Evolutionary conservation across 2,888 invertebrate genomes (phyloP), one percentile per base, ranked within the genome.

Genomic region (Eurytoma adleriae): DNA sequence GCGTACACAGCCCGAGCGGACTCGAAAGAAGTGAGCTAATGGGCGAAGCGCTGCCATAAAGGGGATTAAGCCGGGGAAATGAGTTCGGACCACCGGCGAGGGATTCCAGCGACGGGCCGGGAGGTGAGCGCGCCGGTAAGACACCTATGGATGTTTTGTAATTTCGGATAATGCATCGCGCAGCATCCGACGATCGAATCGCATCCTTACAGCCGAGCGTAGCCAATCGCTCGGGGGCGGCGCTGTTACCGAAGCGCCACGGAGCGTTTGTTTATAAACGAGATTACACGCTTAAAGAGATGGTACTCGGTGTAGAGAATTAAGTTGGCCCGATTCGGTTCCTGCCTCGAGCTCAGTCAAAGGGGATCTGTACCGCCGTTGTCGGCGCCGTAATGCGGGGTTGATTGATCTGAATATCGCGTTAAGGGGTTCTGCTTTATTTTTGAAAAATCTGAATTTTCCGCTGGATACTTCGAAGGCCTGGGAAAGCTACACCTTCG

Each of bases 111-210:
- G 13, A 70, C n/a, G n/a, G n/a, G n/a, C n/a, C n/a, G 24, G 10
- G 70, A 48, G 52, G 20, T 40, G 64, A 50, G 56, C 48, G 27
- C 24, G 50, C 16, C 54, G 12, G 59, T 12, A 57, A 14, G 67
- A 68, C 40, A n/a, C 72, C 59, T 67, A 16, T 52, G 64, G 54
- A 57, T 73, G 77, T 79, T 82, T 79, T 71, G 74, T 82, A 77
- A 77, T 82, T 82, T 54, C 30, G 57, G 72, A 77, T 79, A 82
- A 79, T 72, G 4, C 40, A 40, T 7, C 40, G 40, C 3, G 30
- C 4, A 4, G 40, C 20, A 16, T 7, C 27, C 18, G 10, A 7
- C 27, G 48, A 50, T 30, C 54, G 57, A 54, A 48, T 70, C 18
- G 27, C 24, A 66, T 20, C 56, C 50, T 52, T 40, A 30, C 56